Percentiles rank a stretch among this genome's conserved stretches.
phyloP scores from a whole-genome alignment of 2,888 invertebrate species.

The Caenorhabditis virilis region DNA sequence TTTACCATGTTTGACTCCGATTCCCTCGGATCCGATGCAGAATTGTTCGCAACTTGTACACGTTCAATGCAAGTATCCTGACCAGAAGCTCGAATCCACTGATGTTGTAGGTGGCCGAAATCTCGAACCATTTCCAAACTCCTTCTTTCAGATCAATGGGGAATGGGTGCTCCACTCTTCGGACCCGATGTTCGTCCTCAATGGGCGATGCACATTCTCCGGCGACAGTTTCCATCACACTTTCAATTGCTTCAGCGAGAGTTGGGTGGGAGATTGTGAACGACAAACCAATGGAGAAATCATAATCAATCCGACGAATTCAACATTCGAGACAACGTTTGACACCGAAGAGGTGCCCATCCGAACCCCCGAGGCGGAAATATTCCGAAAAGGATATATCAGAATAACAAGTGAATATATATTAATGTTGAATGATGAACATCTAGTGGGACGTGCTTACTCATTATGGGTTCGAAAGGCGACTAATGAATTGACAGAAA shows the following conservation, averaged over 20 bases:
- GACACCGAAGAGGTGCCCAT: constrained; percentile 36
- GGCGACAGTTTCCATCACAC: constrained; percentile 23
- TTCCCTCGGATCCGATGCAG: constrained; percentile 5
- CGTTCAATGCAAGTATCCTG: constrained; percentile 38
- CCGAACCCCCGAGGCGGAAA: constrained; percentile 35
- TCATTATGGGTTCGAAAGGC: constrained; percentile 46
- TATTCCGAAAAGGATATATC: constrained; percentile 39
- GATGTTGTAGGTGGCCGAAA: no score
- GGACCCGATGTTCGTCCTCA: constrained; percentile 50
- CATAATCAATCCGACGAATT: constrained; percentile 17
- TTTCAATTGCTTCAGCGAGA: constrained; percentile 39
- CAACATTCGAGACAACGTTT: constrained; percentile 28
- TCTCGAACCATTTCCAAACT: no score
- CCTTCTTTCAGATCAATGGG: constrained; percentile 48
- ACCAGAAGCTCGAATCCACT: constrained; percentile 12
- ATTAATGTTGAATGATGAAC: constrained; percentile 38
- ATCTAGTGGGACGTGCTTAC: constrained; percentile 48
- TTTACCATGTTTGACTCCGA: constrained; percentile 39
- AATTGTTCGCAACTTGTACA: constrained; percentile 24
- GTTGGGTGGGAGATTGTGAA: constrained; percentile 55
- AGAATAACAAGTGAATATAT: constrained; percentile 28
- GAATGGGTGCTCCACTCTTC: constrained; percentile 51
- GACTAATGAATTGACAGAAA: constrained; percentile 20
- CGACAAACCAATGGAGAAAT: constrained; percentile 33
- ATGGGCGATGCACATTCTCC: constrained; percentile 41